Conservation (phyloP, 2,797 vertebrate genomes). For the Amniataba percoides region DNA sequence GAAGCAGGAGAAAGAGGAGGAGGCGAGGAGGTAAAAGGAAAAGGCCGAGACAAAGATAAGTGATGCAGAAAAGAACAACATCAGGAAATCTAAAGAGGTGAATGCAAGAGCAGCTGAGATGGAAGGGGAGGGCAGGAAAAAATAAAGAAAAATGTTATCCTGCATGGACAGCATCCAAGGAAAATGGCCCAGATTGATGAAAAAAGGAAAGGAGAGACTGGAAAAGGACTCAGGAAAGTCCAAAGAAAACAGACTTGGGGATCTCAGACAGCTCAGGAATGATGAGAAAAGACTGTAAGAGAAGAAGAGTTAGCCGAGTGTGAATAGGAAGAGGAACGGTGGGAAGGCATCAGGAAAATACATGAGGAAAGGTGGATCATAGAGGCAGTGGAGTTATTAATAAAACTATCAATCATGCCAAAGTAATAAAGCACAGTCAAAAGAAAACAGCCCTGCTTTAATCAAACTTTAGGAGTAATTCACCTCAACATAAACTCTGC, state of each 20-base stretch:
- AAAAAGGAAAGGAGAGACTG: conserved; percentile 45
- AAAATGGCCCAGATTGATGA: conserved; percentile 66
- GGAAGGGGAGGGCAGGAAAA: not conserved
- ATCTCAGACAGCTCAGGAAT: conserved; percentile 22
- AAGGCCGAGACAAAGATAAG: conserved; percentile 32
- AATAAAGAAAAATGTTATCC: conserved; percentile 44
- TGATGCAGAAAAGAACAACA: conserved; percentile 33
- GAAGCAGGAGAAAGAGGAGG: not conserved
- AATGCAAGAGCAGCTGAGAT: conserved; percentile 6
- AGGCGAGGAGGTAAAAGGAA: conserved; percentile 35
- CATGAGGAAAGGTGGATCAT: not conserved
- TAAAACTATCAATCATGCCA: not conserved
- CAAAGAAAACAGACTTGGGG: conserved; percentile 64
- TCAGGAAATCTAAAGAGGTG: conserved; percentile 9
- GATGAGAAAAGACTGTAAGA: conserved; percentile 49
- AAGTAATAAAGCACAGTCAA: not conserved
- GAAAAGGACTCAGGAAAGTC: conserved; percentile 32
- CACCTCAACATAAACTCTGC: not conserved
- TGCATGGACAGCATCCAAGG: conserved; percentile 55
- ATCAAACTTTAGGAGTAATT: not conserved
- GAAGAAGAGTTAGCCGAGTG: not conserved
- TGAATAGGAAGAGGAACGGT: conserved; percentile 11
- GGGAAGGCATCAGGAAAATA: not conserved
- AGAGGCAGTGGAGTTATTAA: conserved; percentile 7
- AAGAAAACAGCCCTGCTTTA: not conserved